These are phyloP conservation scores for Lateolabrax maculatus DNA, from an alignment of 2,797 vertebrate species.

Conservation along the genomic window DNA sequence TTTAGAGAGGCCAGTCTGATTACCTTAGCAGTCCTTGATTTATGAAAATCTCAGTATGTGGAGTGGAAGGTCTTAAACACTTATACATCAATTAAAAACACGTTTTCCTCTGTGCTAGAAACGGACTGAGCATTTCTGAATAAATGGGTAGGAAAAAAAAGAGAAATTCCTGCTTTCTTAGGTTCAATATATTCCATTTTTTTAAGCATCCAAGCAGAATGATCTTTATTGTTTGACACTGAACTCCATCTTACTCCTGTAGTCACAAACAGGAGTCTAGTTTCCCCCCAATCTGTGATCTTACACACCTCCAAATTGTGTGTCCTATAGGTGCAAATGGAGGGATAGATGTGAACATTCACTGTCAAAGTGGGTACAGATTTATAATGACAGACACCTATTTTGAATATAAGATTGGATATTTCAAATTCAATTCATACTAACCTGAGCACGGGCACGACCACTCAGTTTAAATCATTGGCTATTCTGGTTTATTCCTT, in stretches of 20 bases:
- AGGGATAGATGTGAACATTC: constrained; percentile 2
- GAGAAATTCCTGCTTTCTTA: background rate
- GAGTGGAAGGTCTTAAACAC: constrained; percentile 15
- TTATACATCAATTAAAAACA: constrained; percentile 14
- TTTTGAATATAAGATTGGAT: background rate
- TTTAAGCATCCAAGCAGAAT: background rate
- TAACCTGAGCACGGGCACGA: background rate
- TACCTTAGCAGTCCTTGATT: constrained; percentile 28
- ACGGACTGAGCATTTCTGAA: background rate
- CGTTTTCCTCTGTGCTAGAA: constrained; percentile 5
- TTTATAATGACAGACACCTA: background rate
- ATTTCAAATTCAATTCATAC: background rate
- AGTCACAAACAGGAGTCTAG: background rate
- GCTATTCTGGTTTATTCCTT: constrained; percentile 2
- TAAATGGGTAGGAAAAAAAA: constrained; percentile 5
- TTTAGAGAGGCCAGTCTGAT: constrained; percentile 24
- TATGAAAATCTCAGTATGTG: constrained; percentile 42
- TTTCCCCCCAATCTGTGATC: background rate
- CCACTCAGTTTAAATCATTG: constrained; percentile 5
- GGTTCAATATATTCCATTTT: background rate
- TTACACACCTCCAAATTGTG: background rate
- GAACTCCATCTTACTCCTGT: background rate
- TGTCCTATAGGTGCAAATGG: background rate
- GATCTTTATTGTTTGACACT: background rate
- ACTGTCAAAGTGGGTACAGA: background rate